A percentile compares a stretch with the other conserved stretches of the same genome.
These are phyloP conservation scores for Strigops habroptila DNA, from an alignment of 2,113 vertebrate species.

Conservation along the genomic window DNA sequence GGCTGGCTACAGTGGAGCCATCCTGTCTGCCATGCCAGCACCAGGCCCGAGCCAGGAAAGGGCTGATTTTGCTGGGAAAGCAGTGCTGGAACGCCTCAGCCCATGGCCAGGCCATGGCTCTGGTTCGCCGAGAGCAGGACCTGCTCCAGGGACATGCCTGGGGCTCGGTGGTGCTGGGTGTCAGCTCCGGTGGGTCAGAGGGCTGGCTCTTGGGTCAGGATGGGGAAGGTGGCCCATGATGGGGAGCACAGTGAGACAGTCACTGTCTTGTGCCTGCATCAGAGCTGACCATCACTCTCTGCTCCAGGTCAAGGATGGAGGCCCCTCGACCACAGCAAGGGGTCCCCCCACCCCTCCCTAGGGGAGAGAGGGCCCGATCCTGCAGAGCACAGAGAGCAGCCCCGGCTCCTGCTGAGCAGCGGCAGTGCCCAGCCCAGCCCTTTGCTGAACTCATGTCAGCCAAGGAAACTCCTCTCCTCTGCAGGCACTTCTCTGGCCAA, in stretches of 20 bases:
- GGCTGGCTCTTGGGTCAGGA: background rate
- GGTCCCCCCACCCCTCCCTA: background rate
- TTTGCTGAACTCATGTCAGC: background rate
- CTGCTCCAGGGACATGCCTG: background rate
- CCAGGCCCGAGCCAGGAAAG: background rate
- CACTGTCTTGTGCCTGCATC: fast-evolving
- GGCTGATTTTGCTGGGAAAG: background rate
- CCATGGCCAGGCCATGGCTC: background rate
- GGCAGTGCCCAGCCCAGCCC: background rate
- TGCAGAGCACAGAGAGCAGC: background rate
- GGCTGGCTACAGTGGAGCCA: background rate
- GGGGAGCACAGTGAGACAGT: background rate
- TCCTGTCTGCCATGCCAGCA: background rate
- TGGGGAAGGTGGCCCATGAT: fast-evolving
- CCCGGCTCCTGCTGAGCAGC: background rate
- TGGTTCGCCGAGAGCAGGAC: background rate
- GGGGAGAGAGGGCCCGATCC: background rate
- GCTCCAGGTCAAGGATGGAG: background rate
- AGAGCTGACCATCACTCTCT: background rate
- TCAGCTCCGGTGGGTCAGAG: fast-evolving
- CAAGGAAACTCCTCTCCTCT: conserved; percentile 55
- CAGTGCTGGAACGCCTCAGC: fast-evolving
- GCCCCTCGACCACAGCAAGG: background rate
- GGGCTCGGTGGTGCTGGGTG: background rate
- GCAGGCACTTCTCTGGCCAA: background rate